Evolutionary conservation across 2,797 vertebrate genomes (phyloP), one percentile per base, ranked within the genome.

Genomic region (Alcedo quadribrachys): DNA sequence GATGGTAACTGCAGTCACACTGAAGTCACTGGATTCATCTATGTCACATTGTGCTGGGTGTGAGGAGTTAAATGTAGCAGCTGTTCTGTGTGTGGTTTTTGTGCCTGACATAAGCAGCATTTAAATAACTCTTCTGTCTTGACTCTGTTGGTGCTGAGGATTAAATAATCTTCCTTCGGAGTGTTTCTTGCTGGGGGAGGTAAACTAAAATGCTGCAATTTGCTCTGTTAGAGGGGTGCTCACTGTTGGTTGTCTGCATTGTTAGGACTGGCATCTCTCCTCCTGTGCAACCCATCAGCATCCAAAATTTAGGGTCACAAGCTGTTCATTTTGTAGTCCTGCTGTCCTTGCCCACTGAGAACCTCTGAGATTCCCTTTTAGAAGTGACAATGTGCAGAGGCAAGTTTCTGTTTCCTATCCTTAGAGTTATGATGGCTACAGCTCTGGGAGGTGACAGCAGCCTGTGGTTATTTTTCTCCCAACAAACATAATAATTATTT

Each of bases 401-500:
- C 5, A 58, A 73, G 33, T 51, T 46, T 61, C 24, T 2, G 19
- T 70, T 92, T 90, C 5, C 51, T 62, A 8, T n/a, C 62, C 30
- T 11, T 13, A 28, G 51, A 60, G 11, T 30, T 60, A 58, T 3
- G 32, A 58, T 57, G 53, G 18, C 16, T 68, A 8, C 24, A 85
- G 61, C 58, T 74, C 22, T 53, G 27, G 60, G 43, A 65, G 14
- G n/a, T 70, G 58, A 68, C 33, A 62, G 22, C 37, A 89, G 10
- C 46, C 30, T 69, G 10, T 48, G 37, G 32, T 86, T 48, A 24
- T 71, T 83, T 2, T 67, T 81, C 33, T 93, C 10, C n/a, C 32
- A 73, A 15, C 0, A 63, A 32, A 30, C 5, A 15, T 21, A 70
- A 55, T 7, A 40, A 0, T 0, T 21, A 6, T 16, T 14, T 15